phyloP scores from a whole-genome alignment of 2,113 vertebrate species.

The Centropus bengalensis region DNA sequence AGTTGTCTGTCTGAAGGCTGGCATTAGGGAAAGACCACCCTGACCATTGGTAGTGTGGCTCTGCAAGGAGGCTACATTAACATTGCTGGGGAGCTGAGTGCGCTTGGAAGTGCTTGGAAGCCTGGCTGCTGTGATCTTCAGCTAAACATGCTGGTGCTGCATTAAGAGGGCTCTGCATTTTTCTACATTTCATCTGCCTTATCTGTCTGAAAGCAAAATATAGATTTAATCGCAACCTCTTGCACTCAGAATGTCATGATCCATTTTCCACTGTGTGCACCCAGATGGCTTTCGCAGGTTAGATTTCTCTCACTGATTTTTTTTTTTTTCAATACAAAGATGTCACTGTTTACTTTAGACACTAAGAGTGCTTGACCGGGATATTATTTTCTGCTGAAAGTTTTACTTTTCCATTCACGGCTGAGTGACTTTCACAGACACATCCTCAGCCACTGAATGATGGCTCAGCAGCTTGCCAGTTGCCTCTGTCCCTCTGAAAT shows the following conservation, averaged over 20 bases:
- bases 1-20: background rate
- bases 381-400: slow-evolving; percentile 25
- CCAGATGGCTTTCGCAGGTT: slow-evolving; percentile 43
- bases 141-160: accelerated
- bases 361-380: background rate
- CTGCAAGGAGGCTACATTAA: background rate
- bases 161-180: background rate
- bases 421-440: slow-evolving; percentile 17
- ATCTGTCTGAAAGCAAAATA: background rate
- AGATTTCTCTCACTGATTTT: background rate
- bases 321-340: background rate
- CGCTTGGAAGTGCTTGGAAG: background rate
- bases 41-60: background rate
- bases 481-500: background rate
- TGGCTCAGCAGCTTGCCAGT: background rate
- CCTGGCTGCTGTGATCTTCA: background rate
- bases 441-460: background rate
- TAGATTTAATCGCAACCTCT: background rate
- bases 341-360: slow-evolving; percentile 4
- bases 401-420: background rate
- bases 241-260: background rate
- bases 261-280: slow-evolving; percentile 22
- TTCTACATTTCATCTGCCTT: background rate
- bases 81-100: background rate
- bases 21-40: background rate